Evolutionary conservation across 2,888 invertebrate genomes (phyloP), one percentile per base, ranked within the genome.

Genomic region (Eupithecia centaureata): DNA sequence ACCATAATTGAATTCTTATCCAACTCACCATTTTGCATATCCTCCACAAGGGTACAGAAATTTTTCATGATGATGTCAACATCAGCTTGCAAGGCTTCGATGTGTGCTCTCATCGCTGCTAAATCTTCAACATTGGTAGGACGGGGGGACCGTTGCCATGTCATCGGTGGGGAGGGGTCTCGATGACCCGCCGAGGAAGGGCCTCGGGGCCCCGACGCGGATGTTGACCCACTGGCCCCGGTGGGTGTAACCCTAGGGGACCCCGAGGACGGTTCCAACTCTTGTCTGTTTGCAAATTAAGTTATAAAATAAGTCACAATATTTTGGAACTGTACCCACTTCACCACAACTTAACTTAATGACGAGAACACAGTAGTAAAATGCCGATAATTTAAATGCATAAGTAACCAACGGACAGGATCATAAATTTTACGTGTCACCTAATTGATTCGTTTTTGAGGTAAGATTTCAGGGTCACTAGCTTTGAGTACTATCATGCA

Each of bases 51-150:
- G 1, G 42, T 15, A 59, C 75, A 63, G 65, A 79, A 78, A 0
- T 78, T 76, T 27, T 77, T 75, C 0, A 82, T 75, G n/a, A 88
- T 75, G n/a, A 79, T 77, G 33, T 86, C 83, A 1, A 86, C 73
- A 38, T 87, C 85, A 2, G 57, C 66, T 25, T 81, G 79, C 27
- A 86, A 69, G 3, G 69, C 76, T 2, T 79, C 70, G n/a, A 86
- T 54, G 8, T 75, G 70, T 3, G 57, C 61, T 57, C 79, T 73
- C 18, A 86, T 38, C 1, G 66, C 70, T 2, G 63, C 68, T 12
- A 84, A 27, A 0, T 86, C 84, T 5, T 81, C 79, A 7, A 8
- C 8, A 28, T n/a, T n/a, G 27, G 28, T 5, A 3, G 54, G 25
- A 15, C 18, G n/a, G 22, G 22, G 47, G 12, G 47, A 47, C 1